phyloP scores from a whole-genome alignment of 2,797 vertebrate genomes.

The Orientallactaga sibirica region DNA sequence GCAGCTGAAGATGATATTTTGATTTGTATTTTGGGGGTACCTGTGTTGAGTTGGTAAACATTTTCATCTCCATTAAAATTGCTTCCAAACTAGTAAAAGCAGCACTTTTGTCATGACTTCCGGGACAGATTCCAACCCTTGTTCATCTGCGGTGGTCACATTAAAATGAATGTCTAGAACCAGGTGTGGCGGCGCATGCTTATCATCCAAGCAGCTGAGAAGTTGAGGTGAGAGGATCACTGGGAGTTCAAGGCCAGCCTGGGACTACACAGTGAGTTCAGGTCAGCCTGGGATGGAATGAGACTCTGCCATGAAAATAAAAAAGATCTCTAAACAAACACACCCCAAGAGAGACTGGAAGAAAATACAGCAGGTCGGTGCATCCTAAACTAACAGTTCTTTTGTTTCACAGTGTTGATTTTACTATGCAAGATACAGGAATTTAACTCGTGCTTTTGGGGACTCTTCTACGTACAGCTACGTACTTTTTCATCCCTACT shows the following conservation, averaged over 20 bases:
- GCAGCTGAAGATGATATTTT: conserved; percentile 89
- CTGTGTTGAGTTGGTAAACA: conserved; percentile 86
- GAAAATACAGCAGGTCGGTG: neutral
- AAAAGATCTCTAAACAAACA: neutral
- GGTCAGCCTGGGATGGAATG: too few relatives aligned
- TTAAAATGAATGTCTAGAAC: neutral
- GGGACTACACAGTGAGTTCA: too few relatives aligned
- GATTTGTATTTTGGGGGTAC: conserved; percentile 85
- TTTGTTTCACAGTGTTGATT: conserved; percentile 4
- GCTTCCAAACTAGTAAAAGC: conserved; percentile 86
- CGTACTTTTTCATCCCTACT: neutral
- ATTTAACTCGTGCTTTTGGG: neutral
- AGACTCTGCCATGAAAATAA: too few relatives aligned
- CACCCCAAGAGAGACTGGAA: neutral
- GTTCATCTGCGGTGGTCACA: neutral
- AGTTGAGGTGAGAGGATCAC: too few relatives aligned
- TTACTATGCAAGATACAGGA: neutral
- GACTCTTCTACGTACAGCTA: neutral
- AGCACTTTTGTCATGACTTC: conserved; percentile 20
- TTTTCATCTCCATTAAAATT: conserved; percentile 89
- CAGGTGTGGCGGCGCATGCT: too few relatives aligned
- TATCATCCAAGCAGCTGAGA: too few relatives aligned
- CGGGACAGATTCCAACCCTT: neutral
- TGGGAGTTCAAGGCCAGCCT: too few relatives aligned
- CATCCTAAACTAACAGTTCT: neutral